Evolutionary conservation across 23 tunicate genomes (phyloP), one percentile per base, ranked within the genome.

Genomic region (Trididemnum miniatum): DNA sequence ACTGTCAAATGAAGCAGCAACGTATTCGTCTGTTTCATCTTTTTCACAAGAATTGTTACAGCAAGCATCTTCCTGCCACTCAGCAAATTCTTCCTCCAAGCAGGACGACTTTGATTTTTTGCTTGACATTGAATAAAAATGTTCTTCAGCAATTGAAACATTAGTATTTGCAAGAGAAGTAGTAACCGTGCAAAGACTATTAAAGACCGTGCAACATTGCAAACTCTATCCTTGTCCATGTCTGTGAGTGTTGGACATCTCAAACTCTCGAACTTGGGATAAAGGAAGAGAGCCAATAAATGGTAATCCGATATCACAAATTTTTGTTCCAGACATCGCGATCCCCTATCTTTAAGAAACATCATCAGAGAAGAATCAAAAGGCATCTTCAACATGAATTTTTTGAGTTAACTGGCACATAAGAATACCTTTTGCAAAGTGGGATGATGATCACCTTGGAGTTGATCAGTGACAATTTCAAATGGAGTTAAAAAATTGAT

Each of bases 211-310:
- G n/a, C n/a, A n/a, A n/a, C n/a, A n/a, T n/a, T n/a, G n/a, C n/a
- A n/a, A n/a, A n/a, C n/a, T n/a, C n/a, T n/a, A n/a, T n/a, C n/a
- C n/a, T n/a, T n/a, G n/a, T n/a, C n/a, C n/a, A n/a, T n/a, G n/a
- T n/a, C n/a, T n/a, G n/a, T n/a, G n/a, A n/a, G n/a, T n/a, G n/a
- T n/a, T n/a, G n/a, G n/a, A n/a, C n/a, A n/a, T n/a, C n/a, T n/a
- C n/a, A n/a, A n/a, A n/a, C n/a, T n/a, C 26, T 62, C n/a, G 26
- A 62, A 62, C n/a, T 62, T 62, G 29, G 67, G 67, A n/a, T 62
- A 12, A 24, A 62, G 29, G n/a, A 62, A 62, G 28, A 62, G n/a
- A 24, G 67, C 67, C 23, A 62, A 26, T 26, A 3, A 4, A n/a
- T 62, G 67, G 28, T 12, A 12, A 62, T 24, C 29, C n/a, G 23